Base-by-base conservation (phyloP, 1,140 invertebrate species). In the Cryptotermes secundus region DNA sequence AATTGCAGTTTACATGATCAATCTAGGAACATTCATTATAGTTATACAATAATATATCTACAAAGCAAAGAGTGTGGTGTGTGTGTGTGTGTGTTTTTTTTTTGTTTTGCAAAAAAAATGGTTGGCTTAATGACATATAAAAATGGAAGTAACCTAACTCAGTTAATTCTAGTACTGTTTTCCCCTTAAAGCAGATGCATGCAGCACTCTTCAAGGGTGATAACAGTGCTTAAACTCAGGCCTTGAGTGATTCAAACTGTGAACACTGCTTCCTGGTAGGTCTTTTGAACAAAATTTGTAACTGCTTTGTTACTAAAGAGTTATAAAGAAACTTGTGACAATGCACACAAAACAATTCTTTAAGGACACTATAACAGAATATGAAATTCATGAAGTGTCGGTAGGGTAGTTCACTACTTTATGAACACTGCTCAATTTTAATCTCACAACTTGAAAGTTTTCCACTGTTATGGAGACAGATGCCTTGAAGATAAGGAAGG, bases 11-110 rank as follows among this genome's bases (percentile, higher is more conserved):
- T 53, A 83, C 85, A 85, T 38, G 38, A 83, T 81, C 79, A 83
- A 85, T 83, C 85, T 85, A 85, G 79, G 31, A 72, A 85, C 85
- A 85, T 85, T 83, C 85, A 85, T 35, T 83, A 85, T 84, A 79
- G 83, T 83, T 82, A 85, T 59, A 84, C 84, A 84, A 82, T 80
- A 84, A 80, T 38, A 84, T 81, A 36, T 85, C 85, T 85, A 85
- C 85, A 85, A 85, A 85, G 82, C 82, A 53, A 83, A 85, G 85
- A 83, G 82, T 80, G 45, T 85, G 82, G 45, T 82, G 49, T 84
- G 82, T 49, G 80, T 81, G 81, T 65, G 72, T 82, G 34, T 34
- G 42, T 83, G 53, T 65, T 34, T 83, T n/a, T 24, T 38, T 1
- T 35, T 26, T 81, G 24, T 4, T 35, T 36, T 35, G 35, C 34